These are phyloP conservation scores for Euura lappo DNA, from an alignment of 1,140 invertebrate genomes.

Conservation along the genomic window DNA sequence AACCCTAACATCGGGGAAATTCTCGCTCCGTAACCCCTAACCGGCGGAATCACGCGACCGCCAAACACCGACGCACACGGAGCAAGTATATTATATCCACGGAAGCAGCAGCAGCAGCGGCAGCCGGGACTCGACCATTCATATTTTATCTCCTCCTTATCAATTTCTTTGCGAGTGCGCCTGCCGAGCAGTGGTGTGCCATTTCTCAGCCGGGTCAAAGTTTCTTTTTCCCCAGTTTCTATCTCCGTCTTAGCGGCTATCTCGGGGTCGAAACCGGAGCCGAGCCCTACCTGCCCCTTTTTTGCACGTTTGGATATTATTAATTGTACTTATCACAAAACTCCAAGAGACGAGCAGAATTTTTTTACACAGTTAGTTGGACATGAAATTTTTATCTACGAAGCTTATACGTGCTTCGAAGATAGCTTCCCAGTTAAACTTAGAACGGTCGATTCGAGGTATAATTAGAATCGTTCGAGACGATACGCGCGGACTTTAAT, in stretches of 20 bases:
- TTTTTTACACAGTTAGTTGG: too few relatives aligned
- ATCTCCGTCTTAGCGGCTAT: conserved; percentile 8
- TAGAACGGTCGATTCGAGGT: too few relatives aligned
- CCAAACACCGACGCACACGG: too few relatives aligned
- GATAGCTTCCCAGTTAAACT: too few relatives aligned
- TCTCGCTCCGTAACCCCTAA: too few relatives aligned
- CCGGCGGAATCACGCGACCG: too few relatives aligned
- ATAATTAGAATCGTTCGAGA: too few relatives aligned
- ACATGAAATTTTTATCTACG: too few relatives aligned
- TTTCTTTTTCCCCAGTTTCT: conserved; percentile 15
- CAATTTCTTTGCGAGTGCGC: conserved; percentile 39
- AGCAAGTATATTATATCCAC: conserved; percentile 8
- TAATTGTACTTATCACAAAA: neutral
- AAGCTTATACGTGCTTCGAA: too few relatives aligned
- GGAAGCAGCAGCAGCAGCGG: conserved; percentile 12
- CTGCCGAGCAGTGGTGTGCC: conserved; percentile 12
- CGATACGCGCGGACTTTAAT: too few relatives aligned
- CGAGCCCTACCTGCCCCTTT: neutral
- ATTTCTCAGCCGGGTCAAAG: conserved; percentile 40
- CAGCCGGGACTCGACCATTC: conserved; percentile 32
- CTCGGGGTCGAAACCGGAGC: neutral
- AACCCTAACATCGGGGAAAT: too few relatives aligned
- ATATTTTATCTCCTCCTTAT: conserved; percentile 50
- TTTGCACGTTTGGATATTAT: neutral
- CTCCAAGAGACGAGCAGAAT: too few relatives aligned